Evolutionary conservation across 2,888 invertebrate species (phyloP).

Genomic region (Ecliptopera silaceata): DNA sequence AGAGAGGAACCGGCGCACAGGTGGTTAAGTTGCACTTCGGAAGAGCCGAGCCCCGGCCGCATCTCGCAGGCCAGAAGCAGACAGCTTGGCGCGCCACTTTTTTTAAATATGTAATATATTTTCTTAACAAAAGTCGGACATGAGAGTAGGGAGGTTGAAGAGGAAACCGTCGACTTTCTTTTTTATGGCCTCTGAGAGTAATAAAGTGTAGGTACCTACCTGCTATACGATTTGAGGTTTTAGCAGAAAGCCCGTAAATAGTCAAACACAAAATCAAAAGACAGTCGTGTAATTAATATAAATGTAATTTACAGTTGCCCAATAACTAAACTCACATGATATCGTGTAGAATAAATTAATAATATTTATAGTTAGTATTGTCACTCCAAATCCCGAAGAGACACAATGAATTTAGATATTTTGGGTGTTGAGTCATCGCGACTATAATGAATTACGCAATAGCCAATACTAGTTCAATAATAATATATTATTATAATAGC

Average conservation of each 20-base stretch:
- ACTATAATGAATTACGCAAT: conserved; percentile 69
- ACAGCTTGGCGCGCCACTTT: conserved; percentile 81
- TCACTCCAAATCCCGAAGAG: conserved; percentile 16
- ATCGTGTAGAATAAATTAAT: conserved; percentile 10
- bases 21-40: conserved; percentile 47
- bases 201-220: conserved; percentile 56
- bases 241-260: conserved; percentile 34
- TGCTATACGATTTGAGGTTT: conserved; percentile 42
- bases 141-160: conserved; percentile 54
- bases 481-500: conserved; percentile 47
- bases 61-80: conserved; percentile 61
- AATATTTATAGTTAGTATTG: conserved; percentile 1
- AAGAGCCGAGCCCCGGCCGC: conserved; percentile 46
- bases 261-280: background rate
- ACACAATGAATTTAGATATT: conserved; percentile 56
- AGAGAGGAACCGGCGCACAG: conserved; percentile 35
- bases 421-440: conserved; percentile 67
- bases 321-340: background rate
- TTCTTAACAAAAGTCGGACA: conserved; percentile 67
- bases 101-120: conserved; percentile 58
- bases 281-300: background rate
- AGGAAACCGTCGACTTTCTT: conserved; percentile 74
- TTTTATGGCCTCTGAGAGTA: conserved; percentile 69
- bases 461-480: conserved; percentile 69
- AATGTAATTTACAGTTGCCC: background rate